These are phyloP conservation scores for Heterochromis multidens DNA, from an alignment of 2,113 vertebrate species.

Conservation along the genomic window DNA sequence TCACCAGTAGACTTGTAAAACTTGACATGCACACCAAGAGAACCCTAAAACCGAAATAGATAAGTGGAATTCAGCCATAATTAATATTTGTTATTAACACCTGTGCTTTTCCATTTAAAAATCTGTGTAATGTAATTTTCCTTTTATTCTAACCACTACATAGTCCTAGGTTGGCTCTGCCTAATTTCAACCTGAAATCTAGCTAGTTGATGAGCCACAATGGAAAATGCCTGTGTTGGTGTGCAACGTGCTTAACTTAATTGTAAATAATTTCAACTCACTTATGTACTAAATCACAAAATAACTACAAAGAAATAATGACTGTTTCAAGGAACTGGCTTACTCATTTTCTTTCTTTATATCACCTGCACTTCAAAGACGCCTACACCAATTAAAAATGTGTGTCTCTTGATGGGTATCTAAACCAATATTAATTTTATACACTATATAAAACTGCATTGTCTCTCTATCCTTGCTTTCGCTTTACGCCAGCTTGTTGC, in stretches of 20 bases:
- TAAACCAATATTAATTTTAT: neutral
- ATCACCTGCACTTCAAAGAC: neutral
- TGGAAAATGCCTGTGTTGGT: neutral
- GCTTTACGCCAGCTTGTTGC: neutral
- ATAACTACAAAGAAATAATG: neutral
- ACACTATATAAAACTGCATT: neutral
- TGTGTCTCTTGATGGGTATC: neutral
- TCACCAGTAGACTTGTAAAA: neutral
- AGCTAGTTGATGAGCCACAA: neutral
- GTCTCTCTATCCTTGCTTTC: neutral
- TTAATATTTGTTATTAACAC: neutral
- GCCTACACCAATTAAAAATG: neutral
- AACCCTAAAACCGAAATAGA: neutral
- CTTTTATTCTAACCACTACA: neutral
- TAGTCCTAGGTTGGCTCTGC: neutral
- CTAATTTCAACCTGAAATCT: neutral
- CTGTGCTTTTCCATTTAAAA: neutral
- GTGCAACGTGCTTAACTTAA: neutral
- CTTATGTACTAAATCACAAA: neutral
- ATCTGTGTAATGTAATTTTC: neutral
- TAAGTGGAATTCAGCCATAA: neutral
- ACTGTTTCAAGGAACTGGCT: neutral
- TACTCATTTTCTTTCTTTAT: neutral
- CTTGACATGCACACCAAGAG: neutral
- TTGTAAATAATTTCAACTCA: neutral